A percentile compares a stretch with the other conserved stretches of the same genome.
These are phyloP conservation scores for Xenotilapia flavipinnis DNA, from an alignment of 2,113 vertebrate species.

Conservation along the genomic window DNA sequence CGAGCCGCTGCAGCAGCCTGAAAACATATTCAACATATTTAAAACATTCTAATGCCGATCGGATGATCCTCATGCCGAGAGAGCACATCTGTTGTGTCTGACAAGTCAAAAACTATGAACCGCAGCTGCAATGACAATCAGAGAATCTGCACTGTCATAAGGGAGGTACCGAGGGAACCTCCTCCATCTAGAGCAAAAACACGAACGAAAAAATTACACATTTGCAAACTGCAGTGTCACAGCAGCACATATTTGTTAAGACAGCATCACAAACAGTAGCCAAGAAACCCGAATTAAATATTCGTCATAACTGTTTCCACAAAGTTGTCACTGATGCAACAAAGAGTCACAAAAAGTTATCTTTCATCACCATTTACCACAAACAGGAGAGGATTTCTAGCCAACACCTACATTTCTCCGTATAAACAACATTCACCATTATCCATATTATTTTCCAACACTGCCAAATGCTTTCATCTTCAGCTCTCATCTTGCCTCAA, in stretches of 20 bases:
- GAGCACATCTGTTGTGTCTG: background rate
- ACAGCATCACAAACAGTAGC: background rate
- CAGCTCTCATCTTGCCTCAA: background rate
- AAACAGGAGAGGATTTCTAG: background rate
- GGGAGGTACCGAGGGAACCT: conserved; percentile 13
- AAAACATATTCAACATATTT: background rate
- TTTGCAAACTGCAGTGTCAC: background rate
- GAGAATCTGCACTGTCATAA: background rate
- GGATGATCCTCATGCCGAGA: background rate
- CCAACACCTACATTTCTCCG: background rate
- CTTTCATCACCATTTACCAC: background rate
- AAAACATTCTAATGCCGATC: conserved; percentile 4
- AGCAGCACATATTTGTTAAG: conserved; percentile 14
- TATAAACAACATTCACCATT: background rate
- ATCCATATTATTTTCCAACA: background rate
- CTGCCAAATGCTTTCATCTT: background rate
- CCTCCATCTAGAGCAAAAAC: background rate
- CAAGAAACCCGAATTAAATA: background rate
- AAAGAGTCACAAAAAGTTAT: background rate
- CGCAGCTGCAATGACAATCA: background rate
- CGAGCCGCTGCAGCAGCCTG: background rate
- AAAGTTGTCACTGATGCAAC: background rate
- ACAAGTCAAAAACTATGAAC: background rate
- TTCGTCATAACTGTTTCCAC: background rate
- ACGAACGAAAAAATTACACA: background rate